phyloP scores from a whole-genome alignment of 2,888 invertebrate species.

The Ischnus inquisitorius region DNA sequence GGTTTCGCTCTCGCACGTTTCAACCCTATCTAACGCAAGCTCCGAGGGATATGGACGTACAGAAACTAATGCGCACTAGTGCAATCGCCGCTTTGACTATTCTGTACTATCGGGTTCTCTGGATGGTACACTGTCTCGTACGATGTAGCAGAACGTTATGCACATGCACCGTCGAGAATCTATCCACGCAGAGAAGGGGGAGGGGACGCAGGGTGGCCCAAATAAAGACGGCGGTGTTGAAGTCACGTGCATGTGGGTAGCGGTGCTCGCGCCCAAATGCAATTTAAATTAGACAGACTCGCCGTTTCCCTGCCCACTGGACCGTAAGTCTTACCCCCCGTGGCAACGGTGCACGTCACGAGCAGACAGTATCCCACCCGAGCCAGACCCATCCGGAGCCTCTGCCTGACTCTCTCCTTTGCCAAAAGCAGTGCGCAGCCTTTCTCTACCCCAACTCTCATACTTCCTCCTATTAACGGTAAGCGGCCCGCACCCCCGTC shows the following conservation, averaged over 20 bases:
- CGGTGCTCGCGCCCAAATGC: conserved; percentile 72
- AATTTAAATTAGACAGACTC: conserved; percentile 79
- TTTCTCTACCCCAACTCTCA: conserved; percentile 1
- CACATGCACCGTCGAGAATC: not conserved
- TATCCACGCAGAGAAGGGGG: not conserved
- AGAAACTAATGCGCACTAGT: conserved; percentile 13
- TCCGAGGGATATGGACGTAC: conserved; percentile 21
- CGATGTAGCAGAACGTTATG: not conserved
- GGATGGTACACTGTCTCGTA: not conserved
- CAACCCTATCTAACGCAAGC: conserved; percentile 38
- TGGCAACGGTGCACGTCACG: conserved; percentile 70
- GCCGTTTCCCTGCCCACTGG: conserved; percentile 71
- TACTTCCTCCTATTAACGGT: conserved; percentile 41
- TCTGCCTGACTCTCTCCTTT: conserved; percentile 56
- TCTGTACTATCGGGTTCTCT: not conserved
- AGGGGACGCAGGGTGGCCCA: not conserved
- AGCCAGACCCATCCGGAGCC: conserved; percentile 23
- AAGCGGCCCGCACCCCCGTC: conserved; percentile 19
- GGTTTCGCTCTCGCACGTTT: conserved; percentile 9
- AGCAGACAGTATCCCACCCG: conserved; percentile 39
- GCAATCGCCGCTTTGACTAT: not conserved
- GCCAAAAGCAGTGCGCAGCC: conserved; percentile 62
- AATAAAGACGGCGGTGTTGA: conserved; percentile 28
- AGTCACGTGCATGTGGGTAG: conserved; percentile 56
- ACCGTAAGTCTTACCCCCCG: conserved; percentile 77